phyloP scores from a whole-genome alignment of 2,113 vertebrate species.

The Verasper variegatus region DNA sequence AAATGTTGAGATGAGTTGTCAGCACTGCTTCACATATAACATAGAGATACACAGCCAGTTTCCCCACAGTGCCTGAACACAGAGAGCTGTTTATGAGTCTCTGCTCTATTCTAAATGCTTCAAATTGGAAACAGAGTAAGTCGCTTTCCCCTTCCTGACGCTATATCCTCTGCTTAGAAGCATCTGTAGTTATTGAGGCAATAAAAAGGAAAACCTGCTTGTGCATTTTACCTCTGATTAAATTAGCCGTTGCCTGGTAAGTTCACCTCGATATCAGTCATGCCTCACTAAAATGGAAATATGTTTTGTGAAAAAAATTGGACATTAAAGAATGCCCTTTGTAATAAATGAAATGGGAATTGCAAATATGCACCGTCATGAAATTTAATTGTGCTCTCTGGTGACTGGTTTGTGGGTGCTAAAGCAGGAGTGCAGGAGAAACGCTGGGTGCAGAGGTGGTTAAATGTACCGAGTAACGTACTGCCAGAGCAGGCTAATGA shows the following conservation, averaged over 20 bases:
- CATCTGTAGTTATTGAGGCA: conserved; percentile 70
- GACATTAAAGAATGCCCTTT: conserved; percentile 89
- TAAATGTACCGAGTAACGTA: conserved; percentile 88
- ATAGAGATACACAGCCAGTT: conserved; percentile 18
- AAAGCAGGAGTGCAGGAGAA: conserved; percentile 75
- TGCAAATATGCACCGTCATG: conserved; percentile 89
- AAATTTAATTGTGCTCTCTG: conserved; percentile 89
- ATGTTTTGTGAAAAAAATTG: conserved; percentile 73
- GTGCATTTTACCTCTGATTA: conserved; percentile 86
- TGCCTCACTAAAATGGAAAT: conserved; percentile 86
- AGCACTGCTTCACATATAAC: background rate
- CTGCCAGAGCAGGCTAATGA: conserved; percentile 90
- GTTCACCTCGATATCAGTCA: conserved; percentile 86
- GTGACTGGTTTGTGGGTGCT: conserved; percentile 83
- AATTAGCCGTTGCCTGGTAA: conserved; percentile 88
- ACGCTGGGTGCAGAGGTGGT: conserved; percentile 82
- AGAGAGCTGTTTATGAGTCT: conserved; percentile 10
- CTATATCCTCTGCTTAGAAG: conserved; percentile 48
- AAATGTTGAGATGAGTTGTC: background rate
- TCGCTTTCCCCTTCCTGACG: conserved; percentile 3
- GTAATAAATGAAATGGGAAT: conserved; percentile 88
- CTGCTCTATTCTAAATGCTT: conserved; percentile 10
- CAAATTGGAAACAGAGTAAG: conserved; percentile 48
- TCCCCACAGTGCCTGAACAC: conserved; percentile 27
- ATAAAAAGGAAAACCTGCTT: conserved; percentile 61